Base-by-base conservation (phyloP, 2,888 invertebrate genomes). In the Oligia latruncula region DNA sequence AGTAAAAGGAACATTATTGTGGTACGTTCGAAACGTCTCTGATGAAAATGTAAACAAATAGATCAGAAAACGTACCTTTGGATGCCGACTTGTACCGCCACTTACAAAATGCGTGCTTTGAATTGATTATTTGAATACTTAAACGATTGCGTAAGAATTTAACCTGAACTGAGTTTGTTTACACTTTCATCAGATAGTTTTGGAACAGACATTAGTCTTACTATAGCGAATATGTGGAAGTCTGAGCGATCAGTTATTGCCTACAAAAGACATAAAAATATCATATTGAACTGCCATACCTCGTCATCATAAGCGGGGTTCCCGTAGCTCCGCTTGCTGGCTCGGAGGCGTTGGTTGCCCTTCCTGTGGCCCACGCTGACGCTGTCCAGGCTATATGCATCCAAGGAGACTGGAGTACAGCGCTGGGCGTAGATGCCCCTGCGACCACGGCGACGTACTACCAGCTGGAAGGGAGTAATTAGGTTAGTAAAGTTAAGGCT, bases 281-380 rank as follows among this genome's bases (percentile, higher is more conserved):
- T 15, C 13, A n/a, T 52, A 20, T 20, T 55, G 23, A 23, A 9
- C 17, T n/a, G 29, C 29, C 49, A 15, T 95, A 98, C 98, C 92
- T 98, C 98, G 95, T 99, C 99, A 93, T 99, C 99, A 93, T 99
- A 99, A 2, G 98, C 99, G 3, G 98, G 98, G 96, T 99, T 99
- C 52, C 99, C 98, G 92, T 99, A 99, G 74, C 99, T 98, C 81
- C 98, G 97, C 93, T 99, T 99, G 74, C 99, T 99, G 74, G 98
- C 97, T 62, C 99, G 97, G 52, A 96, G 92, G 1, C 97, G 90
- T 23, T 97, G 95, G 79, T 97, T 98, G 60, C 97, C 98, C 93
- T 98, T 98, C 85, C 98, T 96, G 81, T 98, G 97, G 0, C 98
- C 98, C 9, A 98, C 98, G 11, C 99, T 99, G 49, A 99, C 98